Evolutionary conservation across 2,797 vertebrate genomes (phyloP).

Genomic region (Diplodus sargus): DNA sequence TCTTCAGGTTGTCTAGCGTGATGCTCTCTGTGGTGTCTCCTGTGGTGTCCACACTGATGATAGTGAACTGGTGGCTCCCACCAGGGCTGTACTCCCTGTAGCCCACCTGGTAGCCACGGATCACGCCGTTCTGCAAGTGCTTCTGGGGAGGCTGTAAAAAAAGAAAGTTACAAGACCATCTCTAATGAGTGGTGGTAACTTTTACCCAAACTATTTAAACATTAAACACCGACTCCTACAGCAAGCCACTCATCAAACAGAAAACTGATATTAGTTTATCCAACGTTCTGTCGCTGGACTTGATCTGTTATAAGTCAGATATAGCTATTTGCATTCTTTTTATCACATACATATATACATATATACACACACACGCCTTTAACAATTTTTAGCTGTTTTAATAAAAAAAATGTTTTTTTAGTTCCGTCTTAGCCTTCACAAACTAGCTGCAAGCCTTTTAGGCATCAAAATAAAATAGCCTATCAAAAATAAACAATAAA

Average conservation of each 20-base stretch:
- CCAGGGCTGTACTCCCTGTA: constrained; percentile 97
- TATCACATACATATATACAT: neutral
- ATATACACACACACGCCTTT: neutral
- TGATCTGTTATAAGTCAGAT: neutral
- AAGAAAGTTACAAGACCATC: neutral
- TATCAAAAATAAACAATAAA: neutral
- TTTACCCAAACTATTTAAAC: neutral
- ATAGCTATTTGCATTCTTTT: too few species aligned
- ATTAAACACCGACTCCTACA: neutral
- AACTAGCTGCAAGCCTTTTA: neutral
- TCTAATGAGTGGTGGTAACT: neutral
- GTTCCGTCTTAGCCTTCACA: neutral
- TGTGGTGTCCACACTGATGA: constrained; percentile 95
- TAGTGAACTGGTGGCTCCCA: constrained; percentile 97
- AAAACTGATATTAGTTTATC: neutral
- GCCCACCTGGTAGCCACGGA: constrained; percentile 97
- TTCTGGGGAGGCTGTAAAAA: constrained; percentile 91
- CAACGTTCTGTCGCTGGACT: neutral
- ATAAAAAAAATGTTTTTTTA: neutral
- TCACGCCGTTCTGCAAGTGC: constrained; percentile 96
- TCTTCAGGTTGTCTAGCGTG: constrained; percentile 95
- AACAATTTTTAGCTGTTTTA: neutral
- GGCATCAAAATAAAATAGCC: neutral
- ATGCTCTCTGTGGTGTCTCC: constrained; percentile 94
- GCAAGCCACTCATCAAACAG: neutral